Evolutionary conservation across 2,113 vertebrate species (phyloP).

Genomic region (Seriola rivoliana): DNA sequence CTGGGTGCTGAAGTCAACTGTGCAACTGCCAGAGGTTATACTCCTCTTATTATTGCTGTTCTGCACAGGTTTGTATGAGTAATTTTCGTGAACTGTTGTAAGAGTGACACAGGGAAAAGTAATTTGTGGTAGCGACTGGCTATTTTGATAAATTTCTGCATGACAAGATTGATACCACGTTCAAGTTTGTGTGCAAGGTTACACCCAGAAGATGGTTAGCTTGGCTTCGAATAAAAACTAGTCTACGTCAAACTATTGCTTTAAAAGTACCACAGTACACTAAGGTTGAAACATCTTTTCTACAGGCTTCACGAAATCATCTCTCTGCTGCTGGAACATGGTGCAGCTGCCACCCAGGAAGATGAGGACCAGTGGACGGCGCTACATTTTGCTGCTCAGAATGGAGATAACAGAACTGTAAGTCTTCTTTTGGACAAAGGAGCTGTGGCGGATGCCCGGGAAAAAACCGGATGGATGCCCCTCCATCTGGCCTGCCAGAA

Average conservation of each 20-base stretch:
- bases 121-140: not conserved
- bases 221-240: not conserved
- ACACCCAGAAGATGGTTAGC: not conserved
- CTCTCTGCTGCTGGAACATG: constrained; percentile 78
- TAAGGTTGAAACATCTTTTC: constrained; percentile 5
- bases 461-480: constrained; percentile 86
- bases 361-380: constrained; percentile 88
- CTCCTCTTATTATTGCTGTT: constrained; percentile 85
- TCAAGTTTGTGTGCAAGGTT: too few species aligned
- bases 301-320: constrained; percentile 82
- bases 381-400: constrained; percentile 90
- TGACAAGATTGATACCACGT: too few species aligned
- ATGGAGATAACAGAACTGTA: constrained; percentile 81
- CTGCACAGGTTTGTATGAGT: constrained; percentile 77
- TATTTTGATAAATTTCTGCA: not conserved
- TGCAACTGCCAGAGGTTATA: constrained; percentile 81
- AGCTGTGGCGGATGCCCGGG: constrained; percentile 75
- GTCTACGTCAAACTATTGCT: not conserved
- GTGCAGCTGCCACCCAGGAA: constrained; percentile 64
- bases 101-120: not conserved
- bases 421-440: constrained; percentile 86
- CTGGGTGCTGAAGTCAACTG: constrained; percentile 83
- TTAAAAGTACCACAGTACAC: constrained; percentile 1
- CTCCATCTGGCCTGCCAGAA: constrained; percentile 91
- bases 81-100: not conserved